Conservation (phyloP, 2,888 invertebrate genomes). For the Eristalinus aeneus region DNA sequence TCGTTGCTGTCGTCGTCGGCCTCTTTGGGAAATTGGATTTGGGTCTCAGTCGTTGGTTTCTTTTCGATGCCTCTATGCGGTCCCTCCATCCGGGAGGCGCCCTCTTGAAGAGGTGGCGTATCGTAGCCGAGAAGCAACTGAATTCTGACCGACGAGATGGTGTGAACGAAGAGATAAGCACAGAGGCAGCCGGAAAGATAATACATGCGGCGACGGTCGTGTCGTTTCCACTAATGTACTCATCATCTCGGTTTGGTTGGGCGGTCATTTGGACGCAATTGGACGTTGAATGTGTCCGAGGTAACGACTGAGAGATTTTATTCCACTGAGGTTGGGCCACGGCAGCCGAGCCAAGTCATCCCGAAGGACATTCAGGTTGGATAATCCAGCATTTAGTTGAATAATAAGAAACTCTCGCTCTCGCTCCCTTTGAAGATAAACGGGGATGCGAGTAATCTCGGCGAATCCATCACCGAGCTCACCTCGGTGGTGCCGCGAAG, state of each 20-base stretch:
- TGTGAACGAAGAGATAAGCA: constrained; percentile 40
- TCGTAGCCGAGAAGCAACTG: not conserved
- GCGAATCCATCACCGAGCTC: constrained; percentile 41
- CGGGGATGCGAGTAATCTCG: not conserved
- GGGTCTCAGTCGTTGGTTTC: not conserved
- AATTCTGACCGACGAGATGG: constrained; percentile 7
- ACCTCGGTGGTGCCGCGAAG: constrained; percentile 39
- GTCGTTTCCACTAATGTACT: constrained; percentile 41
- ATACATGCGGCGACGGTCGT: constrained; percentile 22
- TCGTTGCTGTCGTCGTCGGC: not conserved
- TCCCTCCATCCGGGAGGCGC: not conserved
- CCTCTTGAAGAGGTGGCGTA: constrained; percentile 7
- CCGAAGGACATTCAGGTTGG: constrained; percentile 27
- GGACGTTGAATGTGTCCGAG: constrained; percentile 23
- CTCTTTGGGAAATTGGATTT: constrained; percentile 36
- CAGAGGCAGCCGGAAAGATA: constrained; percentile 15
- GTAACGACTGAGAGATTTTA: constrained; percentile 3
- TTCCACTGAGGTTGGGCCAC: not conserved
- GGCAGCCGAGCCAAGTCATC: not conserved
- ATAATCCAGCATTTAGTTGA: constrained; percentile 45
- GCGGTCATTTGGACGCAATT: constrained; percentile 40
- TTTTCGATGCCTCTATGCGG: not conserved
- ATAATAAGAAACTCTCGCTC: constrained; percentile 18
- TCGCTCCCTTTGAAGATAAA: constrained; percentile 4
- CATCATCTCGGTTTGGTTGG: not conserved